phyloP scores from a whole-genome alignment of 2,113 vertebrate species.

The Stigmatopora argus region DNA sequence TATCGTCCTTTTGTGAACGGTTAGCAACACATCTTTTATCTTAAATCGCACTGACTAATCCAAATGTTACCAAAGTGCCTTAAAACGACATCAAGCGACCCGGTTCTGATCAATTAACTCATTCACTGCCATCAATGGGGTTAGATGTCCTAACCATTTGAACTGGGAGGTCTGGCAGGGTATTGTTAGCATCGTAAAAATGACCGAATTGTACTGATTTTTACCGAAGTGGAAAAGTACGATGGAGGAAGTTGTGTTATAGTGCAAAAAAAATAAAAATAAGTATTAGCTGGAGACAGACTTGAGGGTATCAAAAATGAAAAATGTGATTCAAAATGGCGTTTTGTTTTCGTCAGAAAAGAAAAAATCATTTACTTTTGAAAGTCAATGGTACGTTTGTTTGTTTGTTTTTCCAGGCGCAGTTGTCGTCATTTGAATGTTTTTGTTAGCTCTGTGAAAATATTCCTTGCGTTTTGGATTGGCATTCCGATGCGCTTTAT shows the following conservation, averaged over 20 bases:
- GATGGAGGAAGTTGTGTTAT: neutral
- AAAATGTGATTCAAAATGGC: neutral
- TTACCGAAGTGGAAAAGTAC: neutral
- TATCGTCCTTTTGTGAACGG: constrained; percentile 22
- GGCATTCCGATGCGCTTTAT: neutral
- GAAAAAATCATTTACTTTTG: neutral
- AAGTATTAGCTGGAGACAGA: neutral
- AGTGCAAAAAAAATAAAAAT: neutral
- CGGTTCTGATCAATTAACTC: neutral
- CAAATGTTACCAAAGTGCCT: neutral
- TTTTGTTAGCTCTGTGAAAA: neutral
- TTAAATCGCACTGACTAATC: neutral
- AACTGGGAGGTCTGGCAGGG: too few species aligned
- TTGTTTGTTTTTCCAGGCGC: neutral
- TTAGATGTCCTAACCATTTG: too few species aligned
- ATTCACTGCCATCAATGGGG: neutral
- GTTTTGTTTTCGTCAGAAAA: neutral
- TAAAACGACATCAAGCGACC: neutral
- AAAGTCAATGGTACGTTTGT: neutral
- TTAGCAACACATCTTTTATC: neutral
- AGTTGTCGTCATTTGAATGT: neutral
- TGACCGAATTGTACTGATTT: neutral
- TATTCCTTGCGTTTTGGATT: neutral
- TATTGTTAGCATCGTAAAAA: too few species aligned
- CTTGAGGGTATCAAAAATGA: neutral